Evolutionary conservation across 1,140 invertebrate genomes (phyloP).

Genomic region (Condylostylus longicornis): DNA sequence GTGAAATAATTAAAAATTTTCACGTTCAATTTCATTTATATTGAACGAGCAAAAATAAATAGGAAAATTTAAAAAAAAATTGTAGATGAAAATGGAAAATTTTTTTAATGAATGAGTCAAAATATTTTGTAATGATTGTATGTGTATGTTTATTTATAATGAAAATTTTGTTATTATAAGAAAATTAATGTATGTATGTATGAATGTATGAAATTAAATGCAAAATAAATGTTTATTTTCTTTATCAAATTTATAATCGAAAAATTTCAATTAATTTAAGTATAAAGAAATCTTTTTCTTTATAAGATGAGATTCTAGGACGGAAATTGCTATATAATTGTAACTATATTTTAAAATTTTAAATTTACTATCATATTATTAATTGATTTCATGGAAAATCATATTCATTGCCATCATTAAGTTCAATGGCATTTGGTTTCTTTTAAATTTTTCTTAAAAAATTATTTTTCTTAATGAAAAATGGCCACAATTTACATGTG

Average conservation of each 20-base stretch:
- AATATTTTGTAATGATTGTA: background rate
- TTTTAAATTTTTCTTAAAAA: no score
- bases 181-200: background rate
- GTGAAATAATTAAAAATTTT: conserved; percentile 2
- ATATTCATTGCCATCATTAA: no score
- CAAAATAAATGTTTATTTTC: background rate
- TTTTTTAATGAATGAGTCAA: background rate
- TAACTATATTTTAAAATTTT: no score
- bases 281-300: background rate
- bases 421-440: no score
- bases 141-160: background rate
- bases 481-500: no score
- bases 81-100: background rate
- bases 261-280: background rate
- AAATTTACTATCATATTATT: no score
- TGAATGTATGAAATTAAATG: background rate
- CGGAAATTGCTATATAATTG: no score
- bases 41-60: background rate
- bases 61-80: conserved; percentile 5
- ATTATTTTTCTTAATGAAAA: no score
- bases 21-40: no score
- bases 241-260: background rate
- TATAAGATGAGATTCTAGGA: no score
- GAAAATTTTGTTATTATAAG: background rate
- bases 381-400: no score